Conservation (phyloP, 2,113 vertebrate genomes). For the Marcusenius ussheri region DNA sequence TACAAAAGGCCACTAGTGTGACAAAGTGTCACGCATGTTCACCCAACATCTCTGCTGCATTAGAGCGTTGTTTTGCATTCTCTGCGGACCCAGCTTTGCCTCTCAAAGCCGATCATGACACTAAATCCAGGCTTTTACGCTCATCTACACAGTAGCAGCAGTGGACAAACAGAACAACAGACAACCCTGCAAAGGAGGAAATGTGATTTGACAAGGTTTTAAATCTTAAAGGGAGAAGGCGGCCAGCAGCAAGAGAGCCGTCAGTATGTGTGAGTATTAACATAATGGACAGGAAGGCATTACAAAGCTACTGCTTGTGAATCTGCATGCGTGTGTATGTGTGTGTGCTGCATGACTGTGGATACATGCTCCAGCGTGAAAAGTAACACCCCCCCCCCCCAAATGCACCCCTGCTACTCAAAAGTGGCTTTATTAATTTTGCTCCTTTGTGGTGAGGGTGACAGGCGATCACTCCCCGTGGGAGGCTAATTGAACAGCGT, state of each 20-base stretch:
- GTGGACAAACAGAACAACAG: conserved; percentile 36
- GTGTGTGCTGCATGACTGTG: not conserved
- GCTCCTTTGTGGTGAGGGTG: conserved; percentile 74
- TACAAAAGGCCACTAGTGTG: not conserved
- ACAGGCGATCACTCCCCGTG: conserved; percentile 80
- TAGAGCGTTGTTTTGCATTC: not conserved
- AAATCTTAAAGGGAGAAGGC: conserved; percentile 82
- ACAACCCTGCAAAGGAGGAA: conserved; percentile 64
- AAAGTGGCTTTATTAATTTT: conserved; percentile 82
- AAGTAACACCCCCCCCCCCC: not conserved
- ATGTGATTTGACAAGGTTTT: conserved; percentile 79
- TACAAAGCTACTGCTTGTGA: not conserved
- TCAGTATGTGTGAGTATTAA: conserved; percentile 78
- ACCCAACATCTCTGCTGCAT: not conserved
- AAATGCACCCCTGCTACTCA: conserved; percentile 29
- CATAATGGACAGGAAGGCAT: conserved; percentile 52
- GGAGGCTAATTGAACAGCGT: conserved; percentile 87
- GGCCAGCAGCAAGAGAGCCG: conserved; percentile 83
- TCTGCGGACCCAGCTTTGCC: not conserved
- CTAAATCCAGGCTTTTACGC: not conserved
- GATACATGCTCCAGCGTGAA: not conserved
- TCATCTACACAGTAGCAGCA: not conserved
- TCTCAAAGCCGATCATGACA: not conserved
- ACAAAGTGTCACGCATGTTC: not conserved
- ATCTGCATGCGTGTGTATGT: conserved; percentile 24